Base-by-base conservation (phyloP, 2,797 vertebrate genomes). In the Sebastes vulpes region DNA sequence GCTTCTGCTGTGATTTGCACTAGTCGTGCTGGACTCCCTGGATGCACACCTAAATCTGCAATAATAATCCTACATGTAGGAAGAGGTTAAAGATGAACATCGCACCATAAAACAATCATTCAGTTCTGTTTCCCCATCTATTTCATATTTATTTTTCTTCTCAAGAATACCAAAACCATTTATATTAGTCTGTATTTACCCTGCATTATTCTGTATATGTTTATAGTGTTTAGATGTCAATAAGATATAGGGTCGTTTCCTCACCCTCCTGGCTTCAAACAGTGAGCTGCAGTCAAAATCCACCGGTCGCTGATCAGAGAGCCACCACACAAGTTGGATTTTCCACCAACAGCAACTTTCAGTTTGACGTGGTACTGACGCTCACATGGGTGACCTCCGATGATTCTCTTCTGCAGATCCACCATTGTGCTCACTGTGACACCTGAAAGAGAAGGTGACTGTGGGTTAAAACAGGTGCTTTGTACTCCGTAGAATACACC, bases 201-300 rank as follows among this genome's bases (percentile, higher is more conserved):
- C 48, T 53, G 12, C 14, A 53, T 53, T 31, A 20, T 38, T 38
- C 12, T 38, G 35, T 38, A 38, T 52, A 5, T 31, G 8, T n/a
- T 35, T 35, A 5, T n/a, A 53, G 21, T 38, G 14, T 20, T 7
- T 28, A 14, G 6, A 11, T 53, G 2, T 10, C 3, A 31, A 29
- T 1, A 58, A 18, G 35, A 42, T 42, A 42, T 42, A 1, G 2
- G 21, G 23, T 54, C 3, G 3, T 23, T 29, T 48, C 29, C 68
- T 79, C 9, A 79, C 78, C 0, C 1, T 25, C 10, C 2, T 16
- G n/a, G 0, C 7, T 6, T 0, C 14, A 4, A 48, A n/a, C 79
- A 89, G 63, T 87, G 84, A 66, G 71, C 79, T 16, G 67, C 75
- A 54, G 77, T 85, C 31, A 88, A 9, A 56, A 88, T 64, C 80